These are phyloP conservation scores for Salmo trutta DNA, from an alignment of 2,797 vertebrate genomes.

Conservation along the genomic window DNA sequence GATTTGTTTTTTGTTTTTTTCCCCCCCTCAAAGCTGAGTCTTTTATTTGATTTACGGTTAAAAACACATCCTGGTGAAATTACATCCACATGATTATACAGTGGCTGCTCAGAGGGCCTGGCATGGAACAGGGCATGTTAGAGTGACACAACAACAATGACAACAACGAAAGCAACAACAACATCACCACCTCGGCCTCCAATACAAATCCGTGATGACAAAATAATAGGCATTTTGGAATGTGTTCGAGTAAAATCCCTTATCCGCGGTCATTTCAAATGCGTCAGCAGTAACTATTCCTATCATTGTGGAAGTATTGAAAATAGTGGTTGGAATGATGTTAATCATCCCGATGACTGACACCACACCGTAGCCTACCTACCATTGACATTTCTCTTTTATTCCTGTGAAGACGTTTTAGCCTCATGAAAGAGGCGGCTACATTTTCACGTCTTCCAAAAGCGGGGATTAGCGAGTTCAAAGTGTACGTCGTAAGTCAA, in stretches of 20 bases:
- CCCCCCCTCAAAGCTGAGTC: constrained; percentile 71
- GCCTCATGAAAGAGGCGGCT: constrained; percentile 67
- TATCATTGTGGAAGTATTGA: neutral
- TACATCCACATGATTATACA: constrained; percentile 75
- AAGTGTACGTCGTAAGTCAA: constrained; percentile 76
- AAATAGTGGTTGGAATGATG: neutral
- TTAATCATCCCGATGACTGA: neutral
- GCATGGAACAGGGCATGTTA: constrained; percentile 53
- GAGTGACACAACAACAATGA: constrained; percentile 61
- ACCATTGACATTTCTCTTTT: constrained; percentile 51
- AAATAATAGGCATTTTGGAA: neutral
- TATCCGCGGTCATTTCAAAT: neutral
- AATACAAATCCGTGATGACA: constrained; percentile 4
- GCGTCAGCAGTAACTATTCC: neutral
- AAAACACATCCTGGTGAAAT: constrained; percentile 72
- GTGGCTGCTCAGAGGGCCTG: constrained; percentile 55
- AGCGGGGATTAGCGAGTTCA: constrained; percentile 73
- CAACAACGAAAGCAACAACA: constrained; percentile 56
- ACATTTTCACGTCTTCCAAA: constrained; percentile 73
- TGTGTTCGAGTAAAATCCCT: neutral
- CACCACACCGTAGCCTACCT: constrained; percentile 50
- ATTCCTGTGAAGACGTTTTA: constrained; percentile 71
- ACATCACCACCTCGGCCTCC: constrained; percentile 30
- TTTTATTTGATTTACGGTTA: constrained; percentile 77
- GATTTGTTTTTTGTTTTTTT: constrained; percentile 69